Conservation (phyloP, 2,113 vertebrate species). For the Suricata suricatta region DNA sequence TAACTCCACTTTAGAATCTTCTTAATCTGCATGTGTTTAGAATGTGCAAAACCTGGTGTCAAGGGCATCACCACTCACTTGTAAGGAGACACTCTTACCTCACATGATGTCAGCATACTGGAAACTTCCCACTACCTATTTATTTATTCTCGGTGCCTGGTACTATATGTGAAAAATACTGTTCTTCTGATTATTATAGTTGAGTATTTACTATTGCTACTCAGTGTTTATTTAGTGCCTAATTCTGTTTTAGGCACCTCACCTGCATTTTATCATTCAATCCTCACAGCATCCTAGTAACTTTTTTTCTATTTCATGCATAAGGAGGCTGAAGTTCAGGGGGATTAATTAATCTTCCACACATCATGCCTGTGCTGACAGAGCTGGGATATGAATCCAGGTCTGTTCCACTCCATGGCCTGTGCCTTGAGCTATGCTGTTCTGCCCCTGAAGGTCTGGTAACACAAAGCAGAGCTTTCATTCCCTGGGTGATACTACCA, state of each 20-base stretch:
- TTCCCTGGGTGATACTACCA: background rate
- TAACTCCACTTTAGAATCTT: background rate
- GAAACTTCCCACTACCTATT: background rate
- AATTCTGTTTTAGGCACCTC: background rate
- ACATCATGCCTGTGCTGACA: background rate
- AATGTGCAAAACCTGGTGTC: background rate
- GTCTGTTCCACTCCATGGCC: background rate
- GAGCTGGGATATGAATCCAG: background rate
- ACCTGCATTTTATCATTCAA: background rate
- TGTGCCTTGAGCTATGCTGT: background rate
- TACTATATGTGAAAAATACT: background rate
- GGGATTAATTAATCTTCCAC: background rate
- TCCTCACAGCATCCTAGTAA: background rate
- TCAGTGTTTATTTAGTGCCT: background rate
- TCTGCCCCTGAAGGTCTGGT: background rate
- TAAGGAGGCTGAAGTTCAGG: background rate
- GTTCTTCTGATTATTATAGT: background rate
- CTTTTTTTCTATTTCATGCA: background rate
- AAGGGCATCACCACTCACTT: background rate
- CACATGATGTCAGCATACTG: rapidly evolving
- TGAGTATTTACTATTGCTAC: background rate
- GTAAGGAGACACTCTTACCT: background rate
- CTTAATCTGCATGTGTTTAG: background rate
- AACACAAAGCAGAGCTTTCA: background rate
- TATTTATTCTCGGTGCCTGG: background rate